Percentiles rank a stretch among this genome's conserved stretches.
phyloP scores from a whole-genome alignment of 2,888 invertebrate genomes.

The Monopis laevigella region DNA sequence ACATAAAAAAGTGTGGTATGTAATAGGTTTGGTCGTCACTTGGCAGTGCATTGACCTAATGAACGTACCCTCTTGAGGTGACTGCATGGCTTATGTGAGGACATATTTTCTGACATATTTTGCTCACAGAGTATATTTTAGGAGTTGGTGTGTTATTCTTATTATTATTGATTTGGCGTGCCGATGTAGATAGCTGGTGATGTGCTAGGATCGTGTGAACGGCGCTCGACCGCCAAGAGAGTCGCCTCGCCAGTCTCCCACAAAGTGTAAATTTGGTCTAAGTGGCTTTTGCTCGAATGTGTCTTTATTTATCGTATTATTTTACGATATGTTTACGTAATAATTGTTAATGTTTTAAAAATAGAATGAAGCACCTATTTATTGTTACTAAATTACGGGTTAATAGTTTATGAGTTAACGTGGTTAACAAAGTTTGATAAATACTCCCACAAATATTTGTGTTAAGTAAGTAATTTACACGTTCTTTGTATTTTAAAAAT shows the following conservation, averaged over 20 bases:
- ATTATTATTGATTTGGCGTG: conserved; percentile 1
- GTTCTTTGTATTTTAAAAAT: too few relatives aligned
- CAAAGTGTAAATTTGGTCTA: conserved; percentile 65
- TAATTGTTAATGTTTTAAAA: too few relatives aligned
- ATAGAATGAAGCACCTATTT: too few relatives aligned
- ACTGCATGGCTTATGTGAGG: conserved; percentile 1
- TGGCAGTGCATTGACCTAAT: conserved; percentile 64
- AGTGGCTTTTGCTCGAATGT: conserved; percentile 61
- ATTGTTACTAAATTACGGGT: too few relatives aligned
- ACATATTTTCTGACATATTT: conserved; percentile 2
- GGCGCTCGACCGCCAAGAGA: neutral
- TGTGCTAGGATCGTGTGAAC: conserved; percentile 9
- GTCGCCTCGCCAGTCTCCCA: conserved; percentile 41
- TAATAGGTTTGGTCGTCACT: conserved; percentile 53
- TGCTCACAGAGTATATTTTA: neutral
- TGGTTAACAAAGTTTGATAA: too few relatives aligned
- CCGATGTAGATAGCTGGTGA: conserved; percentile 39
- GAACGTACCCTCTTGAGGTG: conserved; percentile 40
- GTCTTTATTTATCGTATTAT: conserved; percentile 53
- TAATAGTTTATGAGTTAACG: too few relatives aligned
- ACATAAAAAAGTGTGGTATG: conserved; percentile 47
- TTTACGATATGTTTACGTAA: conserved; percentile 49
- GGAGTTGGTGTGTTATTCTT: conserved; percentile 4
- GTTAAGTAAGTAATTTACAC: too few relatives aligned
- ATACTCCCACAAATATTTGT: too few relatives aligned